Evolutionary conservation across 2,797 vertebrate species (phyloP), one percentile per base, ranked within the genome.

Genomic region (Silurus aristotelis): DNA sequence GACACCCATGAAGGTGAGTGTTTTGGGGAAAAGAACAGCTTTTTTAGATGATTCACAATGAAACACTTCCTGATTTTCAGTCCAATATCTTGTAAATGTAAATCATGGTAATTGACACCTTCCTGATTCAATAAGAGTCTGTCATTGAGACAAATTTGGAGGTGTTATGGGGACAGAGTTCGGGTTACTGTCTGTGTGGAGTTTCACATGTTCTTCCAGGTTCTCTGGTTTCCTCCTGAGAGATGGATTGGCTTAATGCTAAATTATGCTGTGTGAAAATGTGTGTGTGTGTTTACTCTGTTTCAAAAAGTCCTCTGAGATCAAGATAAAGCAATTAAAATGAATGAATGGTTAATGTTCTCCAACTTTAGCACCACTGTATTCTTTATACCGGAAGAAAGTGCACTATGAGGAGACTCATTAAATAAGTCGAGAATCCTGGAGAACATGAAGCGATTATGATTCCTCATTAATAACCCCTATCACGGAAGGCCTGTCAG

Each of bases 81-180:
- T 61, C 56, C 19, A 78, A 43, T 5, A 38, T 31, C 56, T 22
- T 61, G 27, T 78, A 78, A 58, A 56, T 61, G 27, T 61, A 61
- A 61, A 22, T 61, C 56, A 31, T 77, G 56, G 20, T 78, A 19
- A 78, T n/a, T 61, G 56, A 43, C 31, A 43, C 13, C 76, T 61
- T 78, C 76, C 56, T 78, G 56, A 78, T 43, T 77, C 17, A 60
- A 38, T 20, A 60, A 15, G 31, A 38, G 73, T 56, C 43, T 76
- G 52, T 77, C 25, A 60, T 7, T 60, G 10, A 78, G 56, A 60
- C 27, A 77, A 60, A 38, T 60, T 22, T 58, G 27, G 52, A 56
- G 52, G 5, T 4, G 73, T 58, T 31, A 12, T 76, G 56, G 10
- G 27, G 55, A 77, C 17, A 20, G 25, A 77, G 27, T 9, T 61